Conservation (phyloP, 2,113 vertebrate species). For the Mugil cephalus region DNA sequence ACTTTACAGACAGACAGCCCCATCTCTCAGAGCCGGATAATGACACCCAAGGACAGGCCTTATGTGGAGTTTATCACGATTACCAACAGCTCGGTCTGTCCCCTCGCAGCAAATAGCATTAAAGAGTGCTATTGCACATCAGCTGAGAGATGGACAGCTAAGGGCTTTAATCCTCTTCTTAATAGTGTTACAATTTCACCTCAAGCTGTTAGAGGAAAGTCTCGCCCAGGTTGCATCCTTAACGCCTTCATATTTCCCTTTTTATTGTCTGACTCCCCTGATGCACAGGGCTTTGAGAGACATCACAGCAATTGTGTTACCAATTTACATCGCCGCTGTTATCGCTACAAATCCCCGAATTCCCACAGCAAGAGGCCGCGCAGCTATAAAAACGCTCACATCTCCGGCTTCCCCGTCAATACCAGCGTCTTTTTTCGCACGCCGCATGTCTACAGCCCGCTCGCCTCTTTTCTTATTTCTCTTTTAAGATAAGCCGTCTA, state of each 20-base stretch:
- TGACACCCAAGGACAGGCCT: constrained; percentile 25
- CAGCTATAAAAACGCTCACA: constrained; percentile 48
- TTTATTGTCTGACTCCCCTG: constrained; percentile 25
- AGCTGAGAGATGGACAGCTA: constrained; percentile 29
- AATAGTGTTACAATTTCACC: constrained; percentile 35
- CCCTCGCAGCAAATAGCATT: constrained; percentile 27
- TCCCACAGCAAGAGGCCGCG: constrained; percentile 20
- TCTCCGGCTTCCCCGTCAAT: constrained; percentile 27
- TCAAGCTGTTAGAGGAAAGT: constrained; percentile 39
- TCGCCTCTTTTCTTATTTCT: constrained; percentile 9
- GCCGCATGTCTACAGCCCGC: constrained; percentile 23
- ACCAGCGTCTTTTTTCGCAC: neutral
- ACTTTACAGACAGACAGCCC: constrained; percentile 24
- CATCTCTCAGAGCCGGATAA: constrained; percentile 44
- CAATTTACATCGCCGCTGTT: constrained; percentile 49
- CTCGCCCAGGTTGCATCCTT: constrained; percentile 26
- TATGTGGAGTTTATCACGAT: constrained; percentile 55
- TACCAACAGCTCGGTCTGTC: constrained; percentile 29
- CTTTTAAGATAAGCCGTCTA: constrained; percentile 35
- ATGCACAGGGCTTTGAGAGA: constrained; percentile 12
- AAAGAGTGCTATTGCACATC: constrained; percentile 39
- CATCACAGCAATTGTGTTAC: constrained; percentile 26
- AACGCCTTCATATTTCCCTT: constrained; percentile 38
- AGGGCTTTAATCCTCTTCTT: constrained; percentile 50
- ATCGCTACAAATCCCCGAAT: constrained; percentile 44